A percentile compares a stretch with the other conserved stretches of the same genome.
These are phyloP conservation scores for Melitaea athalia DNA, from an alignment of 2,888 invertebrate species.

Conservation along the genomic window DNA sequence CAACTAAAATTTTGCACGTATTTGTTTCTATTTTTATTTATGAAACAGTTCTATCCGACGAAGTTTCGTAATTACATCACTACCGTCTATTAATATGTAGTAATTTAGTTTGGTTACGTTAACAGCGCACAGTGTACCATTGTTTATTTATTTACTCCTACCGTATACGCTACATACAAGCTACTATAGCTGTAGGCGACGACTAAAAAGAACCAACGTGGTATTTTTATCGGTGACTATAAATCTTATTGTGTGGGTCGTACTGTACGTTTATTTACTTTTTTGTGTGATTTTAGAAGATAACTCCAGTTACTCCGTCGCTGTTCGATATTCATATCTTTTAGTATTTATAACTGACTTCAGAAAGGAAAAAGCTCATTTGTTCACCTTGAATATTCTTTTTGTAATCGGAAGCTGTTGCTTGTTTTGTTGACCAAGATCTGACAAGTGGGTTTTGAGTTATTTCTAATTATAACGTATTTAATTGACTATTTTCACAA, in stretches of 20 bases:
- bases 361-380: too few species aligned
- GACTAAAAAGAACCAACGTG: slow-evolving; percentile 62
- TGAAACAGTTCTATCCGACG: not conserved
- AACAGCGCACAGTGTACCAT: slow-evolving; percentile 41
- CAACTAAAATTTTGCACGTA: too few species aligned
- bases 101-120: slow-evolving; percentile 28
- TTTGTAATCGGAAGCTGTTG: too few species aligned
- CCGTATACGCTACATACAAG: slow-evolving; percentile 40
- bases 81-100: slow-evolving; percentile 43
- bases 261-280: slow-evolving; percentile 54
- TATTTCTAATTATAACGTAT: too few species aligned
- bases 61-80: slow-evolving; percentile 33
- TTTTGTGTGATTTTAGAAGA: slow-evolving; percentile 50
- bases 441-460: too few species aligned
- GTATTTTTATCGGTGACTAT: slow-evolving; percentile 73
- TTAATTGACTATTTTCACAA: too few species aligned
- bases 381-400: too few species aligned
- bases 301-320: slow-evolving; percentile 22
- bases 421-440: too few species aligned
- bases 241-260: slow-evolving; percentile 75
- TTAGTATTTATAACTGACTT: not conserved
- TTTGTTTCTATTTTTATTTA: not conserved
- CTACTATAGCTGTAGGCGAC: slow-evolving; percentile 43
- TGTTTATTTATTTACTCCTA: slow-evolving; percentile 50
- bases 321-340: slow-evolving; percentile 17